A percentile compares a stretch with the other conserved stretches of the same genome.
Evolutionary conservation across 2,888 invertebrate species (phyloP).

Genomic region (Temnothorax rugatulus): DNA sequence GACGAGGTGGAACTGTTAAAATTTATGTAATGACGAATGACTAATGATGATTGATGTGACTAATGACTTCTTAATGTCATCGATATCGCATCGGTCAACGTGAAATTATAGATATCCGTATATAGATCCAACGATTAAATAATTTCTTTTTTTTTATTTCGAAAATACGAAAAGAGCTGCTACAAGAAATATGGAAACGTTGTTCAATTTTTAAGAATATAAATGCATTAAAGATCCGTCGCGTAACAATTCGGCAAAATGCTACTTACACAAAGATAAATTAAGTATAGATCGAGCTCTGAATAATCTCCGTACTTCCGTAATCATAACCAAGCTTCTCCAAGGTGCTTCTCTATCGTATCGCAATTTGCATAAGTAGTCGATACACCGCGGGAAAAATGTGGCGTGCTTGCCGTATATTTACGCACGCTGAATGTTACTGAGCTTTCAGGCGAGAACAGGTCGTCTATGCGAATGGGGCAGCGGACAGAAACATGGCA

Average conservation of each 20-base stretch:
- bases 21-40: conserved; percentile 18
- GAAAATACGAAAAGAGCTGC: neutral
- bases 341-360: neutral
- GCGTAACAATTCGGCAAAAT: neutral
- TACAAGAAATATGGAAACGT: neutral
- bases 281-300: neutral
- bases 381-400: neutral
- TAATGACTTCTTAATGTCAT: conserved; percentile 1
- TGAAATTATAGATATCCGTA: conserved; percentile 9
- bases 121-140: neutral
- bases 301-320: neutral
- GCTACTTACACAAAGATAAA: neutral
- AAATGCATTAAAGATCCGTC: neutral
- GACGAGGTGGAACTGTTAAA: conserved; percentile 1
- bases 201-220: neutral
- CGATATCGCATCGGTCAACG: neutral
- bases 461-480: neutral
- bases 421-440: neutral
- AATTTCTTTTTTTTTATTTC: neutral
- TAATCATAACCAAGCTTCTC: neutral
- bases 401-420: neutral
- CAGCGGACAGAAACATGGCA: neutral
- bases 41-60: conserved; percentile 22
- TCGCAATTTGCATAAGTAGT: neutral
- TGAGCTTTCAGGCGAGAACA: neutral